Base-by-base conservation (phyloP, 2,888 invertebrate species). In the Eremobia ochroleuca region DNA sequence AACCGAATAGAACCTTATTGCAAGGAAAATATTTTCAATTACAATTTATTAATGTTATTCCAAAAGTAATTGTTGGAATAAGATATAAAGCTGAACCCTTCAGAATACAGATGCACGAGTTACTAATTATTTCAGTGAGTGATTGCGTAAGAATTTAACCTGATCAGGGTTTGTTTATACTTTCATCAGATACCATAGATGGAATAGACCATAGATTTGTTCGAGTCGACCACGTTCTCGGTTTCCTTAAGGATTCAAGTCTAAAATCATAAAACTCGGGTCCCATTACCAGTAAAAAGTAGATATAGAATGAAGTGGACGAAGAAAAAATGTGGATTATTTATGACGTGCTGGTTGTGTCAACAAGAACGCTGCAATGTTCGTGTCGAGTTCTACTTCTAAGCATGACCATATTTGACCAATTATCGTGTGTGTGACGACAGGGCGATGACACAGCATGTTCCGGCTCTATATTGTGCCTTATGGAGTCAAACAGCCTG, bases 361-460 rank as follows among this genome's bases (percentile, higher is more conserved):
- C 62, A 71, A 76, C 15, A 62, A 70, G 43, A 37, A 43, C 68
- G 64, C 52, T 15, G 62, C 43, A 76, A 77, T 64, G 18, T 66
- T 66, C 46, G 43, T 37, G n/a, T 62, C 34, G 52, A 31, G 46
- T 18, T 31, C n/a, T 31, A 58, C 37, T 61, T 69, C 25, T 40
- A 31, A 71, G 40, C 28, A 43, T 59, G 55, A 31, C 43, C 71
- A 64, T n/a, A 18, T 77, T 37, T 46, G n/a, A 62, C 58, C 64
- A 82, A 81, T 81, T 81, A 72, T 69, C 82, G 28, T 82, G 18
- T 76, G 21, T 28, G 52, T 72, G 71, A 58, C 28, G 37, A 34
- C 37, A 64, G 64, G 18, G 59, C 68, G 52, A 55, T 55, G 64
- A 62, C 68, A 59, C 46, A 37, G 25, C 25, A 46, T 25, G 37